A percentile compares a stretch with the other conserved stretches of the same genome.
Conservation (phyloP, 2,888 invertebrate genomes). For the Rhorus exstirpatorius region DNA sequence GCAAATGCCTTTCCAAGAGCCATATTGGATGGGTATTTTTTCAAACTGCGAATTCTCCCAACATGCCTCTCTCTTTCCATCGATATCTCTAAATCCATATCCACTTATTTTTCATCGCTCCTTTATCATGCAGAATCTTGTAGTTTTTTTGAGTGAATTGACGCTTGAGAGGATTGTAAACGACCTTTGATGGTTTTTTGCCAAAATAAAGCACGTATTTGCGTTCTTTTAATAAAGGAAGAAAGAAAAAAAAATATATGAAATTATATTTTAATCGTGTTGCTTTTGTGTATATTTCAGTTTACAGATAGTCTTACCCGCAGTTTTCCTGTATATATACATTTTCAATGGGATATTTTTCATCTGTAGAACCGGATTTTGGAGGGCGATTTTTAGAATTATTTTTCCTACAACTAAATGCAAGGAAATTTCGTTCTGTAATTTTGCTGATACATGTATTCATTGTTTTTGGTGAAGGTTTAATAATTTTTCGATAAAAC, state of each 20-base stretch:
- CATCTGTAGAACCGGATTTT: too few relatives aligned
- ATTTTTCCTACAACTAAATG: too few relatives aligned
- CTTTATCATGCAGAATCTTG: constrained; percentile 23
- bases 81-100: constrained; percentile 16
- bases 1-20: constrained; percentile 78
- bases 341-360: too few relatives aligned
- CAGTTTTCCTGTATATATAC: too few relatives aligned
- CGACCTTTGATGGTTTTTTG: constrained; percentile 48
- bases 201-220: constrained; percentile 63
- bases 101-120: constrained; percentile 35
- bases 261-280: constrained; percentile 14
- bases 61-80: not conserved
- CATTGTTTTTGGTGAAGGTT: too few relatives aligned
- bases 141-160: not conserved
- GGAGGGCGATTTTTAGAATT: too few relatives aligned
- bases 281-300: not conserved
- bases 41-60: constrained; percentile 25
- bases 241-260: constrained; percentile 14
- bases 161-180: constrained; percentile 40
- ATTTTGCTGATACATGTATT: too few relatives aligned
- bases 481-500: too few relatives aligned
- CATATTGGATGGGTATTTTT: constrained; percentile 78
- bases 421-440: too few relatives aligned
- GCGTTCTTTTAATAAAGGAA: constrained; percentile 62
- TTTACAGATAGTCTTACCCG: too few relatives aligned